These are phyloP conservation scores for Papilio polyxenes DNA, from an alignment of 1,140 invertebrate species.

Conservation along the genomic window DNA sequence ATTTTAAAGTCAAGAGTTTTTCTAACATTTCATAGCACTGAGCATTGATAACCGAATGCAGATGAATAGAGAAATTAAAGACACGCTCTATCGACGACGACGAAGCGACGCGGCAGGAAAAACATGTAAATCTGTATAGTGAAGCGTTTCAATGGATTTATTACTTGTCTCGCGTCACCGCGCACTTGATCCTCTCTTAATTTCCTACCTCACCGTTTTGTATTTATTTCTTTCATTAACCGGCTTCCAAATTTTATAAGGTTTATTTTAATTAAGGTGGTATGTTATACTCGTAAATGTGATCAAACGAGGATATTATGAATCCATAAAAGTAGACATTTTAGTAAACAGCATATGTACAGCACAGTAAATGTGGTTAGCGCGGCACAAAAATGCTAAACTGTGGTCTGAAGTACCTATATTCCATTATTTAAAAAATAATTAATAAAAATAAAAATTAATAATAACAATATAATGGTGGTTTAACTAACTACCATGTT, in stretches of 20 bases:
- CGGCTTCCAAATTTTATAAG: background rate
- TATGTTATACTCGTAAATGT: background rate
- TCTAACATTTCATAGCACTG: constrained; percentile 1
- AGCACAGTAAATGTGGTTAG: too few species aligned
- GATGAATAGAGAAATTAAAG: constrained; percentile 36
- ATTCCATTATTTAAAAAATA: too few species aligned
- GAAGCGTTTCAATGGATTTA: constrained; percentile 28
- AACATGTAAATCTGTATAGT: constrained; percentile 27
- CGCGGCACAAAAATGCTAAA: too few species aligned
- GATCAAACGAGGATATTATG: background rate
- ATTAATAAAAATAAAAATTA: too few species aligned
- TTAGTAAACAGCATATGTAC: background rate
- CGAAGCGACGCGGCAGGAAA: background rate
- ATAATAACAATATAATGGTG: too few species aligned
- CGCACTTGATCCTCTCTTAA: constrained; percentile 1
- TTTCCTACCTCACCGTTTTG: background rate
- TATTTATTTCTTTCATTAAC: too few species aligned
- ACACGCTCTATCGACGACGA: constrained; percentile 23
- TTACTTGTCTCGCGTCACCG: background rate
- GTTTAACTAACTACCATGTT: too few species aligned
- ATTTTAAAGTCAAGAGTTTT: background rate
- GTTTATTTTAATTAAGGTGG: background rate
- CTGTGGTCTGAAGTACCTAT: too few species aligned
- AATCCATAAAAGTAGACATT: background rate
- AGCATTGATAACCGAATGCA: constrained; percentile 9